These are phyloP conservation scores for Altica lythri DNA, from an alignment of 2,888 invertebrate genomes.

Conservation along the genomic window DNA sequence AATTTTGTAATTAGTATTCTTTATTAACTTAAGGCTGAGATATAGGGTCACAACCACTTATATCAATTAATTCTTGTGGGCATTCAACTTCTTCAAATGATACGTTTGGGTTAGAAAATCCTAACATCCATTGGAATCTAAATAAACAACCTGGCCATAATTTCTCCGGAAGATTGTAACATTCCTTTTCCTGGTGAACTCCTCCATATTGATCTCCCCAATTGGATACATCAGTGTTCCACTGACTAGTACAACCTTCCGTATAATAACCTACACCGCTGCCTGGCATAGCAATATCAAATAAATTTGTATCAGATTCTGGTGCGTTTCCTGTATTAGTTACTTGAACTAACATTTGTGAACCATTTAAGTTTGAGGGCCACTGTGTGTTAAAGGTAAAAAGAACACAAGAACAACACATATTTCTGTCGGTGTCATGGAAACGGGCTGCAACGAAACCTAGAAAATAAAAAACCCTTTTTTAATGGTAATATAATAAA, in stretches of 20 bases:
- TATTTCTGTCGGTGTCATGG: slow-evolving; percentile 28
- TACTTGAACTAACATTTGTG: slow-evolving; percentile 38
- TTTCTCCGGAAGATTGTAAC: slow-evolving; percentile 31
- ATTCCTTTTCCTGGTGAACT: slow-evolving; percentile 32
- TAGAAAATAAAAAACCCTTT: slow-evolving; percentile 12
- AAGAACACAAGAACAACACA: slow-evolving; percentile 38
- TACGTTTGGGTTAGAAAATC: slow-evolving; percentile 16
- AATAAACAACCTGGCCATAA: slow-evolving; percentile 36
- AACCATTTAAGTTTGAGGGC: slow-evolving; percentile 28
- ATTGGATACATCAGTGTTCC: slow-evolving; percentile 37
- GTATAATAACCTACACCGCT: slow-evolving; percentile 31
- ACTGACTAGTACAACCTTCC: slow-evolving; percentile 36
- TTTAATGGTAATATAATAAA: slow-evolving; percentile 18
- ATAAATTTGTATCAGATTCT: slow-evolving; percentile 6
- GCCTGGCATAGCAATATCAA: slow-evolving; percentile 25
- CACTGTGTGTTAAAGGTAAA: slow-evolving; percentile 29
- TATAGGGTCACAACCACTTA: slow-evolving; percentile 16
- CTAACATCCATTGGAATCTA: slow-evolving; percentile 26
- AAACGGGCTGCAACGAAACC: slow-evolving; percentile 39
- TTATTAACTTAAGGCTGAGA: background rate
- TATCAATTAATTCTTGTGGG: slow-evolving; percentile 13
- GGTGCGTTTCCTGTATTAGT: slow-evolving; percentile 36
- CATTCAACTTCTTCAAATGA: slow-evolving; percentile 21
- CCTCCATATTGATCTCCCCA: slow-evolving; percentile 42
- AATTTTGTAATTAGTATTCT: no score